Percentiles rank a stretch among this genome's conserved stretches.
Evolutionary conservation across 2,797 vertebrate species (phyloP).

Genomic region (Fringilla coelebs): DNA sequence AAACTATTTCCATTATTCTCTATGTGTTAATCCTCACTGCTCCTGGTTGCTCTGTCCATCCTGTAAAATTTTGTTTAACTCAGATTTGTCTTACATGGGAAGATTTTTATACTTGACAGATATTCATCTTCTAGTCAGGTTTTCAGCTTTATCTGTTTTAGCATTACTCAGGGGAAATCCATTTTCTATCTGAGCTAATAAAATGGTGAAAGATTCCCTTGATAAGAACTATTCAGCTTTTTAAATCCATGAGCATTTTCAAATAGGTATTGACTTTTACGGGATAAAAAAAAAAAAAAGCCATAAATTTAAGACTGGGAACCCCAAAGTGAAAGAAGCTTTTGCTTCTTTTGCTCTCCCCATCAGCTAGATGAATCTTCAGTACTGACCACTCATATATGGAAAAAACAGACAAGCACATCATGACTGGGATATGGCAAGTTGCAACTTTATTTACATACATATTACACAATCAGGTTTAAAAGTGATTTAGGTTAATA

Average conservation of each 20-base stretch:
- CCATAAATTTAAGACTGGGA: background rate
- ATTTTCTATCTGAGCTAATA: background rate
- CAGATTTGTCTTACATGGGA: background rate
- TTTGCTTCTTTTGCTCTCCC: background rate
- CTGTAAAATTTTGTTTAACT: background rate
- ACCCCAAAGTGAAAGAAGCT: background rate
- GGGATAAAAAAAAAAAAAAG: rapidly evolving
- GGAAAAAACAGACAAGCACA: background rate
- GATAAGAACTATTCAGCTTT: background rate
- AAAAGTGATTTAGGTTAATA: background rate
- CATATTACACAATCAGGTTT: background rate
- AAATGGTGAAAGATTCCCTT: background rate
- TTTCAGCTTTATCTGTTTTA: background rate
- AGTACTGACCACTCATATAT: background rate
- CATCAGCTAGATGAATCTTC: background rate
- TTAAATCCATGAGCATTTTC: background rate
- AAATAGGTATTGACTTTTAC: background rate
- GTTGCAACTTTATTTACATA: background rate
- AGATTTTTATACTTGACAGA: background rate
- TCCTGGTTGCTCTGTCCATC: background rate
- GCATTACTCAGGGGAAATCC: background rate
- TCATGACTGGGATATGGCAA: background rate
- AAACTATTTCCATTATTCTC: background rate
- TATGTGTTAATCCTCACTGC: background rate
- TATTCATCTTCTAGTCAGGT: background rate